Percentiles rank a stretch among this genome's conserved stretches.
These are phyloP conservation scores for Tachina grossa DNA, from an alignment of 2,888 invertebrate species.

Conservation along the genomic window DNA sequence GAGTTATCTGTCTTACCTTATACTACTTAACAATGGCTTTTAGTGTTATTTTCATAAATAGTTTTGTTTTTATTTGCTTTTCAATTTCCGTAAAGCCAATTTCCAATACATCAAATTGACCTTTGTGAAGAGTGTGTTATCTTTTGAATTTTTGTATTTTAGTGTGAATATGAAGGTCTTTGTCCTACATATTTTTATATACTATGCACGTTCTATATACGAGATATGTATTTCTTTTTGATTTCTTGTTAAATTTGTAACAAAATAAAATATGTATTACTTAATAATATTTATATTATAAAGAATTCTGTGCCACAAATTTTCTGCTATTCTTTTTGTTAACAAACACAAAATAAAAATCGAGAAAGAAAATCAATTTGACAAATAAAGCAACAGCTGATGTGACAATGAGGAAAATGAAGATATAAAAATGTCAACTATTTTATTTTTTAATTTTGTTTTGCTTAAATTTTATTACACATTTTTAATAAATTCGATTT, in stretches of 20 bases:
- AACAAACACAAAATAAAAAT: background rate
- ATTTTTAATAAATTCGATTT: conserved; percentile 24
- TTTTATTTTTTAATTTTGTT: conserved; percentile 27
- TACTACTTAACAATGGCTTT: background rate
- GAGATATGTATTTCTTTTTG: background rate
- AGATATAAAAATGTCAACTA: conserved; percentile 17
- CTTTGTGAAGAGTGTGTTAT: conserved; percentile 36
- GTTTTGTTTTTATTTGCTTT: background rate
- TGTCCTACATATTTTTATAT: conserved; percentile 25
- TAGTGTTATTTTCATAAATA: background rate
- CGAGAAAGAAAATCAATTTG: conserved; percentile 4
- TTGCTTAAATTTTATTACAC: conserved; percentile 5
- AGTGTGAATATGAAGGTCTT: conserved; percentile 44
- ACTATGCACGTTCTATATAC: too few species aligned
- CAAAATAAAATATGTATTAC: conserved; percentile 15
- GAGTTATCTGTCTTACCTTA: too few species aligned
- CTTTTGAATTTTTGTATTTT: background rate
- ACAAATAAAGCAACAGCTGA: conserved; percentile 41
- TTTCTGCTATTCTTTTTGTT: conserved; percentile 7
- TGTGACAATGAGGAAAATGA: background rate
- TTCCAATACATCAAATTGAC: conserved; percentile 59
- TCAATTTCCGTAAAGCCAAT: conserved; percentile 40
- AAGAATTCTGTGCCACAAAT: conserved; percentile 27
- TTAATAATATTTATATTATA: conserved; percentile 42
- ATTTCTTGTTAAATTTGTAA: background rate